These are phyloP conservation scores for Gavia stellata DNA, from an alignment of 2,113 vertebrate genomes.

Conservation along the genomic window DNA sequence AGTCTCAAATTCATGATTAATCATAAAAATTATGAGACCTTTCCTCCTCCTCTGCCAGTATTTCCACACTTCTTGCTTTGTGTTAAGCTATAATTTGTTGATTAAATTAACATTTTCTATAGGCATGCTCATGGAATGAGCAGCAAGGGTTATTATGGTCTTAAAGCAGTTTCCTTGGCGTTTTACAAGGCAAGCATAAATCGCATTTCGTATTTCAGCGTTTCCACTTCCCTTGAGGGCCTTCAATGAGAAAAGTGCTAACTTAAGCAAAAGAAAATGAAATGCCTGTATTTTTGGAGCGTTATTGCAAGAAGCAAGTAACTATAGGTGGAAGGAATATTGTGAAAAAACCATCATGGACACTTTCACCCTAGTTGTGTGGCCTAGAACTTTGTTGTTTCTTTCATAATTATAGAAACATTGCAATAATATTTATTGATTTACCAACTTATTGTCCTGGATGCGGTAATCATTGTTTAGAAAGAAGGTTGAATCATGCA, in stretches of 20 bases:
- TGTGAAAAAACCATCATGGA: background rate
- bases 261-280: constrained; percentile 43
- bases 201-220: constrained; percentile 24
- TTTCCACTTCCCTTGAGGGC: constrained; percentile 39
- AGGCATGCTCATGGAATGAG: constrained; percentile 32
- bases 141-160: constrained; percentile 44
- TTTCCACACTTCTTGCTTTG: background rate
- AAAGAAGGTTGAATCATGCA: background rate
- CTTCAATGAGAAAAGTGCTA: constrained; percentile 44
- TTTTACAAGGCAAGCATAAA: constrained; percentile 59
- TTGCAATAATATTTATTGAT: background rate
- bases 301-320: background rate
- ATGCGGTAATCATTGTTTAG: background rate
- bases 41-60: background rate
- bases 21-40: constrained; percentile 2
- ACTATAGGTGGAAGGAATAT: background rate
- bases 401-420: background rate
- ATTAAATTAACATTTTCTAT: constrained; percentile 62
- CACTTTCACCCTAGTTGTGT: background rate
- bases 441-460: background rate
- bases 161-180: constrained; percentile 51
- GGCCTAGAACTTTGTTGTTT: background rate
- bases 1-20: constrained; percentile 35
- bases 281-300: background rate
- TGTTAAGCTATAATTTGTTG: constrained; percentile 53